These are phyloP conservation scores for Sylvia borin DNA, from an alignment of 2,797 vertebrate species.

Conservation along the genomic window DNA sequence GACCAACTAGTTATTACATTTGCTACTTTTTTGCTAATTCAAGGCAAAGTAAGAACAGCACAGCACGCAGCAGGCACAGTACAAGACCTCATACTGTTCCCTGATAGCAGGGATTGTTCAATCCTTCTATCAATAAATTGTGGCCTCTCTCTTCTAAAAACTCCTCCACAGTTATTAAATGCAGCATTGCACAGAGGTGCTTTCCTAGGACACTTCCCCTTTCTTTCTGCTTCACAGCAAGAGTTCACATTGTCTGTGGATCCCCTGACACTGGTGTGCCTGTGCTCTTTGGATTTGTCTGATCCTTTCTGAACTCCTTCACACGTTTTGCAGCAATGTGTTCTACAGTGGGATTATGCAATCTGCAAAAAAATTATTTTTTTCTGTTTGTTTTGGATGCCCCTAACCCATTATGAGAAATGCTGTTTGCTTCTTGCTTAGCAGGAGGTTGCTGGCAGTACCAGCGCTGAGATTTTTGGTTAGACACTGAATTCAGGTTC, in stretches of 20 bases:
- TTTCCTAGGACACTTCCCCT: not conserved
- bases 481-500: not conserved
- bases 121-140: too few species aligned
- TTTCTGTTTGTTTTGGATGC: not conserved
- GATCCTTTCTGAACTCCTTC: not conserved
- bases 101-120: too few species aligned
- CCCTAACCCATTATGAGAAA: not conserved
- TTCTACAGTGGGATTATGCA: not conserved
- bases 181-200: fast-evolving
- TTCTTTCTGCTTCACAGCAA: not conserved
- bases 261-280: fast-evolving
- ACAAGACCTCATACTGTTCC: too few species aligned
- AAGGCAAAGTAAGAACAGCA: too few species aligned
- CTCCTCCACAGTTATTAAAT: not conserved
- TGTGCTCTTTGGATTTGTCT: not conserved
- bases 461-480: not conserved
- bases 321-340: not conserved
- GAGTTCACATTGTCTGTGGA: not conserved
- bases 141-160: too few species aligned
- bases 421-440: not conserved
- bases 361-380: not conserved
- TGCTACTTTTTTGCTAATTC: too few species aligned
- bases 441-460: not conserved
- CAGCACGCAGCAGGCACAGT: too few species aligned
- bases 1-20: too few species aligned